phyloP scores from a whole-genome alignment of 1,140 invertebrate species.

The Ceratosolen solmsi region DNA sequence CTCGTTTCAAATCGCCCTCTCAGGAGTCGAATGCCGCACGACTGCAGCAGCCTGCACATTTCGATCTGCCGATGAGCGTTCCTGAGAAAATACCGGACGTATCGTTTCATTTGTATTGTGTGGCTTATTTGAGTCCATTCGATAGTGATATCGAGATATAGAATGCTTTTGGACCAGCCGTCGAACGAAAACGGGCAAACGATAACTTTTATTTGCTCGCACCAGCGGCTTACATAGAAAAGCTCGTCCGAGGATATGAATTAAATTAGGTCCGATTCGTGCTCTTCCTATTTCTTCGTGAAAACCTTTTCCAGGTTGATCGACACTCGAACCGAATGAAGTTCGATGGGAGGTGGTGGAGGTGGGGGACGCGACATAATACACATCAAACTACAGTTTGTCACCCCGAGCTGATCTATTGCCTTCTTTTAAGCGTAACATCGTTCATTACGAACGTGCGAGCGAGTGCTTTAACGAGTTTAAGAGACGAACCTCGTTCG shows the following conservation, averaged over 20 bases:
- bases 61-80: conserved; percentile 50
- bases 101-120: conserved; percentile 36
- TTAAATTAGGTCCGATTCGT: conserved; percentile 23
- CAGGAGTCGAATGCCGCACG: conserved; percentile 35
- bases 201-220: conserved; percentile 42
- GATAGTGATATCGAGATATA: conserved; percentile 18
- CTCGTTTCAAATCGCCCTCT: conserved; percentile 8
- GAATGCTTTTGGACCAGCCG: neutral
- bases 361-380: no score
- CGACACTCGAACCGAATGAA: neutral
- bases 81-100: neutral
- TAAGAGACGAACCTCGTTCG: neutral
- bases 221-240: neutral
- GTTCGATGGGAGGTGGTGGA: no score
- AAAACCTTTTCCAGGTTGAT: neutral
- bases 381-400: neutral
- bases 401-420: neutral
- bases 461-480: conserved; percentile 9
- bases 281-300: neutral
- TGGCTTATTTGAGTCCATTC: conserved; percentile 38
- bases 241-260: neutral
- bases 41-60: conserved; percentile 56
- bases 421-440: neutral
- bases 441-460: conserved; percentile 1
- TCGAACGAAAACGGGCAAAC: neutral